Conservation (phyloP, 1,140 invertebrate species). For the Coboldia fuscipes region DNA sequence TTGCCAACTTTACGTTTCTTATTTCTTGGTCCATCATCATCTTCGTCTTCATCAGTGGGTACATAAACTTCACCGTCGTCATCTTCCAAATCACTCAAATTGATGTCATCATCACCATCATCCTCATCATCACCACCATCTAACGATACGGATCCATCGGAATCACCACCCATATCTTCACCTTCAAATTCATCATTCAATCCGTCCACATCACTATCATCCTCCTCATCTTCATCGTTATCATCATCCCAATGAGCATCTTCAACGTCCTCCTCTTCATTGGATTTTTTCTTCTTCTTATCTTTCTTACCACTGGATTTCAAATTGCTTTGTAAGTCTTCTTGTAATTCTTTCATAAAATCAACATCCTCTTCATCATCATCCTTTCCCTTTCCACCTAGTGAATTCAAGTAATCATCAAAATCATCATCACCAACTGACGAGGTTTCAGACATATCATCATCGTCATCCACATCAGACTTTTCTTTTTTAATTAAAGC, state of each 20-base stretch:
- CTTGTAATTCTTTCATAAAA: conserved; percentile 27
- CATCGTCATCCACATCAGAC: conserved; percentile 8
- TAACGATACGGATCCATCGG: conserved; percentile 12
- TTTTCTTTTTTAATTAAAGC: conserved; percentile 9
- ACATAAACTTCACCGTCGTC: conserved; percentile 10
- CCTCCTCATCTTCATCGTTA: conserved; percentile 15
- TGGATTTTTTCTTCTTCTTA: conserved; percentile 19
- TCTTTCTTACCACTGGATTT: conserved; percentile 7
- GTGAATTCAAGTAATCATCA: conserved; percentile 48
- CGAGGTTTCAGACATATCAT: conserved; percentile 13
- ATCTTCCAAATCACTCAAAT: conserved; percentile 13
- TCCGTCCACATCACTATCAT: conserved; percentile 19
- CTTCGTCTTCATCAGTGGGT: neutral
- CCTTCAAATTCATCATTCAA: conserved; percentile 13
- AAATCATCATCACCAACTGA: conserved; percentile 28
- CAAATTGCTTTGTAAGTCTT: too few relatives aligned
- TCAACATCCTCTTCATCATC: conserved; percentile 23
- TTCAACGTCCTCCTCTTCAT: conserved; percentile 21
- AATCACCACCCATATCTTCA: conserved; percentile 21
- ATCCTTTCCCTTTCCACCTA: conserved; percentile 24
- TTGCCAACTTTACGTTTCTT: conserved; percentile 18
- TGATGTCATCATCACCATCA: conserved; percentile 14
- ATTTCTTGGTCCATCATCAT: conserved; percentile 14
- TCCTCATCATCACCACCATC: conserved; percentile 13
- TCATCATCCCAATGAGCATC: conserved; percentile 21